Percentiles rank a stretch among this genome's conserved stretches.
Evolutionary conservation across 2,888 invertebrate species (phyloP).

Genomic region (Odontomyia ornata): DNA sequence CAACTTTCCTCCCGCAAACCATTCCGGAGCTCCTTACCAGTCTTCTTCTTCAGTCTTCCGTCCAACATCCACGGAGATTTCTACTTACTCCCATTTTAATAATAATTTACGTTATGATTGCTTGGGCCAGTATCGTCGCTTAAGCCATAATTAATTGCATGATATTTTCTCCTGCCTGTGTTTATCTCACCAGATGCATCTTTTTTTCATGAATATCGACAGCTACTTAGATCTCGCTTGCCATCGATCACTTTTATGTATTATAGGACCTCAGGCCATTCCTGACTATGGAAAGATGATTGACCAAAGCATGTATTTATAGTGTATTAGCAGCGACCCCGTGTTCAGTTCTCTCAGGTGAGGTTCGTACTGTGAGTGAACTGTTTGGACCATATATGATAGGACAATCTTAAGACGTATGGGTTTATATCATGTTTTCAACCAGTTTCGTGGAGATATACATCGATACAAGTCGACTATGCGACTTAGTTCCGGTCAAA

Average conservation of each 20-base stretch:
- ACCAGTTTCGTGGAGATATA: too few relatives aligned
- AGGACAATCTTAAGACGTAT: too few relatives aligned
- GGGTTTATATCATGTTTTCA: too few relatives aligned
- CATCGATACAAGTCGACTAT: too few relatives aligned
- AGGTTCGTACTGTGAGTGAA: too few relatives aligned
- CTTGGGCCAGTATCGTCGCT: background rate
- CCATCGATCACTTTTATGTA: constrained; percentile 34
- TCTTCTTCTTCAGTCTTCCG: background rate
- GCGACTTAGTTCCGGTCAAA: too few relatives aligned
- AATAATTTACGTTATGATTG: constrained; percentile 9
- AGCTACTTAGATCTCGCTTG: constrained; percentile 25
- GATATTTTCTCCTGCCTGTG: constrained; percentile 20
- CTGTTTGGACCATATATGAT: too few relatives aligned
- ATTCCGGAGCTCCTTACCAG: background rate
- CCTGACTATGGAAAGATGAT: too few relatives aligned
- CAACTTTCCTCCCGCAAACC: background rate
- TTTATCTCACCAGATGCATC: constrained; percentile 42
- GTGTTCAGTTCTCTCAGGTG: too few relatives aligned
- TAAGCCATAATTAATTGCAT: constrained; percentile 27
- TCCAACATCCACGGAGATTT: background rate
- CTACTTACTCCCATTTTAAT: background rate
- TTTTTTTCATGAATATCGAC: constrained; percentile 24
- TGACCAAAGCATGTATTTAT: too few relatives aligned
- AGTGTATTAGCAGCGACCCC: too few relatives aligned
- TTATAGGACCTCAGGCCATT: background rate